Evolutionary conservation across 2,797 vertebrate species (phyloP), one percentile per base, ranked within the genome.

Genomic region (Heteromormyrus szaboi): DNA sequence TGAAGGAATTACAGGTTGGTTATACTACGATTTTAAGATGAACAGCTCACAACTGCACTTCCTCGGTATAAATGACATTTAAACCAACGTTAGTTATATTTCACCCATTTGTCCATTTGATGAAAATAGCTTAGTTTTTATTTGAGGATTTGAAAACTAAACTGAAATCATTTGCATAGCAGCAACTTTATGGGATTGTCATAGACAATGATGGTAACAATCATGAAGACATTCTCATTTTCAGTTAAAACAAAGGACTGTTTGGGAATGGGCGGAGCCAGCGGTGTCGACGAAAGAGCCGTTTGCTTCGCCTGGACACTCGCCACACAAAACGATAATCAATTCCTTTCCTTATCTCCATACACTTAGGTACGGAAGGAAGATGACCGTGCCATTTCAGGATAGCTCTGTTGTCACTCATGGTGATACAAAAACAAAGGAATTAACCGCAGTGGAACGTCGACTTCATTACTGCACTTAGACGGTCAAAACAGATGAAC

Each of bases 281-380:
- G 62, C 3, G 1, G 29, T 33, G 1, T 33, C 1, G 1, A 33
- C 11, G 29, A 68, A 33, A 14, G 11, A 72, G 65, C 29, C 2
- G 29, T 92, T 93, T 92, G 90, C 91, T 89, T 92, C 91, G 89
- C 90, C 56, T 59, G 86, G 91, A 89, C 91, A 92, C 2, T 0
- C 91, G 89, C 76, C 84, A 89, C 89, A 85, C 19, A 25, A 33
- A 89, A 88, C 91, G 91, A 94, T 93, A 93, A 91, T 88, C 87
- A 88, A 91, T 91, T 85, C 91, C 87, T 90, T 33, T 59, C 22
- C 88, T 93, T 92, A 92, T 93, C 92, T 88, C 65, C 29, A 83
- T 87, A 51, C 90, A 92, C 87, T 87, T 89, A 59, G 89, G 87
- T 81, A 84, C 65, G 87, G 87, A 89, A 89, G 62, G 88, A 79